Evolutionary conservation across 2,113 vertebrate species (phyloP).

Genomic region (Rhabdornis inornatus): DNA sequence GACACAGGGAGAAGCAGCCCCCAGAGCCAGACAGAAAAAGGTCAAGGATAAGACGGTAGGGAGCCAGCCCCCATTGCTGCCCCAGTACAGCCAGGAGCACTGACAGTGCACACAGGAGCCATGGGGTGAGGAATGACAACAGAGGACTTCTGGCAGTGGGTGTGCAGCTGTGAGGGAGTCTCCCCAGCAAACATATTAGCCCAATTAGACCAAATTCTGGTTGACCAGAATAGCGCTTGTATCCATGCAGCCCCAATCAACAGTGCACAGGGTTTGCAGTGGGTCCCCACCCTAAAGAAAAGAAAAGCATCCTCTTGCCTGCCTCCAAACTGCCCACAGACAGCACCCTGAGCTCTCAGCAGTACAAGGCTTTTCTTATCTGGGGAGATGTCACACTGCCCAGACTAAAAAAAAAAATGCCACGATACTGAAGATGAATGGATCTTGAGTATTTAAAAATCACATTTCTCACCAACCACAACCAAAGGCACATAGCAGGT

Average conservation of each 20-base stretch:
- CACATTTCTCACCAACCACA: constrained; percentile 5
- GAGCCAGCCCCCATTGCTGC: neutral
- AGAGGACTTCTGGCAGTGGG: neutral
- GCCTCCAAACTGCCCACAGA: neutral
- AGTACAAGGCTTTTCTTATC: neutral
- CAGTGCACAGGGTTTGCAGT: neutral
- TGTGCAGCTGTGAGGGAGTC: neutral
- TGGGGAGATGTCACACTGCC: neutral
- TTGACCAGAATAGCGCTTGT: neutral
- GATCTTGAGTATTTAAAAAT: constrained; percentile 7
- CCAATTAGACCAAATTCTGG: neutral
- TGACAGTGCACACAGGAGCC: neutral
- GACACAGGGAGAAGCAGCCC: neutral
- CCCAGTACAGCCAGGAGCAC: neutral
- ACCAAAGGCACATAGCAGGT: neutral
- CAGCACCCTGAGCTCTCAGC: neutral
- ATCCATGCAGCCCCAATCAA: neutral
- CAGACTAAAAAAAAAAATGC: neutral
- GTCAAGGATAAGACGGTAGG: neutral
- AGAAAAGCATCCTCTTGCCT: neutral
- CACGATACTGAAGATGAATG: neutral
- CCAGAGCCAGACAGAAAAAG: neutral
- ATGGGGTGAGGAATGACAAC: neutral
- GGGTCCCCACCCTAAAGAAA: neutral
- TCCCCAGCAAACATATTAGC: neutral